Conservation (phyloP, 2,113 vertebrate genomes). For the Lynx canadensis region DNA sequence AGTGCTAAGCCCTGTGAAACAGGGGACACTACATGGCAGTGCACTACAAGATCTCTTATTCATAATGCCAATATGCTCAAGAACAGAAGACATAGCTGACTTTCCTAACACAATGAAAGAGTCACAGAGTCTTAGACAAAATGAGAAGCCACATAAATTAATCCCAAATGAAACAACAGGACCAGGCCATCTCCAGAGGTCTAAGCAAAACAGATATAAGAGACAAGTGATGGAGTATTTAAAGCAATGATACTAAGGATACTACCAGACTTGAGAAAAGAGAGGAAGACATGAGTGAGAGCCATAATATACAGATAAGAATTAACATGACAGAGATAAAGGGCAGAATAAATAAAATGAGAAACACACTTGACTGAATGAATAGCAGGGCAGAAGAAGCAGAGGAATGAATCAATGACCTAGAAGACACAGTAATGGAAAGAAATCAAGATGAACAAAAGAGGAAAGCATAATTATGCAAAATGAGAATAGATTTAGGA, state of each 20-base stretch:
- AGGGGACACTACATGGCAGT: background rate
- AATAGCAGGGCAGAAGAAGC: background rate
- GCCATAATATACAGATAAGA: background rate
- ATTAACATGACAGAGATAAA: background rate
- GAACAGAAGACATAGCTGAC: background rate
- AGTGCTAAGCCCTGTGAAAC: background rate
- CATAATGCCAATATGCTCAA: background rate
- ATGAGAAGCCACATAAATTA: background rate
- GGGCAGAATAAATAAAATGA: background rate
- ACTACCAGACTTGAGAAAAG: background rate
- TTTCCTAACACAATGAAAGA: background rate
- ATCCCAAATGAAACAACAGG: background rate
- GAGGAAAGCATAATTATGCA: background rate
- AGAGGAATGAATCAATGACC: background rate
- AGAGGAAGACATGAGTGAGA: background rate
- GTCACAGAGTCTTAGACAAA: background rate
- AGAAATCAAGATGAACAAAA: background rate
- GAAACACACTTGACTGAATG: background rate
- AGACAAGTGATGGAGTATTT: background rate
- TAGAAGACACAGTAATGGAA: background rate
- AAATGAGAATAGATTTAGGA: background rate
- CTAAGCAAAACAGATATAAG: background rate
- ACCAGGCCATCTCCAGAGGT: background rate
- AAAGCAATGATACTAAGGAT: background rate
- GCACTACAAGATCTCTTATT: background rate